These are phyloP conservation scores for Neoaliturus tenellus DNA, from an alignment of 2,888 invertebrate species.

Conservation along the genomic window DNA sequence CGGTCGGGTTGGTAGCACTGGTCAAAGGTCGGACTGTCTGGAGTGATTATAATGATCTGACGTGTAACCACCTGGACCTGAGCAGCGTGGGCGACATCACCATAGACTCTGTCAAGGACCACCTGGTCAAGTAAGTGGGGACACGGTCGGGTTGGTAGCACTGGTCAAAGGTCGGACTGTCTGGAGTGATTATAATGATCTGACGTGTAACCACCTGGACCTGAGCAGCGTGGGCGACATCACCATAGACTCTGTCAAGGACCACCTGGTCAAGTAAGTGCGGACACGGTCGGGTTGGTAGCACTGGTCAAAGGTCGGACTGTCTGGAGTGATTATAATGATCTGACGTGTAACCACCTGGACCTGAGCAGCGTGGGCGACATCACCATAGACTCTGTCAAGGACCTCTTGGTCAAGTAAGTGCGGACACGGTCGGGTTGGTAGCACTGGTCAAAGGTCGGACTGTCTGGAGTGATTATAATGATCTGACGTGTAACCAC, in stretches of 20 bases:
- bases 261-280: constrained; percentile 78
- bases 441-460: too few relatives aligned
- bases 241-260: constrained; percentile 95
- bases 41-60: too few relatives aligned
- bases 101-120: constrained; percentile 95
- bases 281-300: constrained; percentile 45
- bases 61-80: constrained; percentile 68
- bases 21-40: too few relatives aligned
- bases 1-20: too few relatives aligned
- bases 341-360: too few relatives aligned
- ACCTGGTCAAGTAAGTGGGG: constrained; percentile 75
- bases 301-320: too few relatives aligned
- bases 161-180: too few relatives aligned
- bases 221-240: constrained; percentile 85
- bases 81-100: constrained; percentile 90
- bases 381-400: constrained; percentile 96
- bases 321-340: constrained; percentile 70
- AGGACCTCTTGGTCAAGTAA: too few relatives aligned
- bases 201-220: constrained; percentile 68
- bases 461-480: too few relatives aligned
- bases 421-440: too few relatives aligned
- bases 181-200: constrained; percentile 56
- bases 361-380: too few relatives aligned
- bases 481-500: too few relatives aligned
- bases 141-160: neutral